phyloP scores from a whole-genome alignment of 1,140 invertebrate species.

The Drosophila malerkotliana region DNA sequence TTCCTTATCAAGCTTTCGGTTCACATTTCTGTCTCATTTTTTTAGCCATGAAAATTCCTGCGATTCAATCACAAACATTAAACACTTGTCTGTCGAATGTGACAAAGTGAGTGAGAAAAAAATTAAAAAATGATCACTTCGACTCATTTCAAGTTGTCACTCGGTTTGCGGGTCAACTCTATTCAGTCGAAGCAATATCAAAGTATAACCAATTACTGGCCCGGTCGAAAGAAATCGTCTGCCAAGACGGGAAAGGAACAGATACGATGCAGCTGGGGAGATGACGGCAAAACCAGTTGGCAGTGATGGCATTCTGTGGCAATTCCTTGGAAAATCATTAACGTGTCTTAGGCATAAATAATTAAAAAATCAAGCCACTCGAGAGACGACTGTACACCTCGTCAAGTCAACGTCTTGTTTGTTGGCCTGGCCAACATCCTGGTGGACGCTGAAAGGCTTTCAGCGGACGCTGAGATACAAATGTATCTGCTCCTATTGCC shows the following conservation, averaged over 20 bases:
- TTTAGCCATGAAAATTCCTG: conserved; percentile 22
- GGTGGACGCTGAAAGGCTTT: conserved; percentile 44
- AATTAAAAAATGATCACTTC: conserved; percentile 3
- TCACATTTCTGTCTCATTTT: conserved; percentile 10
- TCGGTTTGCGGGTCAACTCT: conserved; percentile 37
- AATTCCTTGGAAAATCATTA: conserved; percentile 76
- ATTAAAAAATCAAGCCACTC: conserved; percentile 64
- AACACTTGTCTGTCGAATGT: conserved; percentile 46
- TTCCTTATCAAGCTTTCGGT: conserved; percentile 23
- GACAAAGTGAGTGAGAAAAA: conserved; percentile 47
- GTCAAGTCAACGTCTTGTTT: conserved; percentile 36
- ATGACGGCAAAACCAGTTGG: conserved; percentile 40
- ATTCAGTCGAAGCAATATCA: conserved; percentile 35
- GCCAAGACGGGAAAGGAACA: conserved; percentile 6
- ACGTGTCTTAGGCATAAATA: conserved; percentile 81
- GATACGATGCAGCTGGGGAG: conserved; percentile 15
- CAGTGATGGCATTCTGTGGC: conserved; percentile 37
- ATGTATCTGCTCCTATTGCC: conserved; percentile 50
- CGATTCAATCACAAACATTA: conserved; percentile 34
- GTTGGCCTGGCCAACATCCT: conserved; percentile 58
- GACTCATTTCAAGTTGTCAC: conserved; percentile 34
- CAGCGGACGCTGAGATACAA: conserved; percentile 36
- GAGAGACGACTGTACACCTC: conserved; percentile 41
- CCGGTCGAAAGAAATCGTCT: conserved; percentile 19
- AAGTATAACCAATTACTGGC: conserved; percentile 47